phyloP scores from a whole-genome alignment of 2,113 vertebrate species.

The Tupaia tana region DNA sequence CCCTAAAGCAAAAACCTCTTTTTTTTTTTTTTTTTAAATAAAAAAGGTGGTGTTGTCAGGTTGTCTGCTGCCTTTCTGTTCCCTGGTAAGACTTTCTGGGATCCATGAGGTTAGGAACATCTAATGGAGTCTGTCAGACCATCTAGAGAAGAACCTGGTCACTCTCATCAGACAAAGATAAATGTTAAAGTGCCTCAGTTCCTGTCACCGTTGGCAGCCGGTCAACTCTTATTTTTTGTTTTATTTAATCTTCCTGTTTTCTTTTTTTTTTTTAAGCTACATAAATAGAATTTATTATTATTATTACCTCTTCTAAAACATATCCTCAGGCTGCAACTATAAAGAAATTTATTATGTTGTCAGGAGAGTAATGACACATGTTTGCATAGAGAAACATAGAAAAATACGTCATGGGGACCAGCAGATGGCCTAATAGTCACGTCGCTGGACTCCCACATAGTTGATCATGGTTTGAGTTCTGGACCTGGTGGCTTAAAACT shows the following conservation, averaged over 20 bases:
- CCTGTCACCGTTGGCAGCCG: neutral
- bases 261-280: neutral
- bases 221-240: neutral
- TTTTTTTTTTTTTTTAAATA: too few species aligned
- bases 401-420: too few species aligned
- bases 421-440: too few species aligned
- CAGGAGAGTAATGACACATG: too few species aligned
- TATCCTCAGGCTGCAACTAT: neutral
- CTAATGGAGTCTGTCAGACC: neutral
- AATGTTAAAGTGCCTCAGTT: neutral
- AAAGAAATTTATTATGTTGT: constrained; percentile 28
- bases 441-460: too few species aligned
- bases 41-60: neutral
- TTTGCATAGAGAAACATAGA: too few species aligned
- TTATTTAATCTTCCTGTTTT: neutral
- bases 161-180: neutral
- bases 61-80: constrained; percentile 11
- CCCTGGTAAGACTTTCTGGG: neutral
- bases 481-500: too few species aligned
- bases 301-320: neutral
- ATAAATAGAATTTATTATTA: neutral
- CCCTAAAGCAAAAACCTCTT: too few species aligned
- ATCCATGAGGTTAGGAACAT: neutral
- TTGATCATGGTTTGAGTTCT: too few species aligned
- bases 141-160: neutral